These are phyloP conservation scores for Synergus itoensis DNA, from an alignment of 2,888 invertebrate species.

Conservation along the genomic window DNA sequence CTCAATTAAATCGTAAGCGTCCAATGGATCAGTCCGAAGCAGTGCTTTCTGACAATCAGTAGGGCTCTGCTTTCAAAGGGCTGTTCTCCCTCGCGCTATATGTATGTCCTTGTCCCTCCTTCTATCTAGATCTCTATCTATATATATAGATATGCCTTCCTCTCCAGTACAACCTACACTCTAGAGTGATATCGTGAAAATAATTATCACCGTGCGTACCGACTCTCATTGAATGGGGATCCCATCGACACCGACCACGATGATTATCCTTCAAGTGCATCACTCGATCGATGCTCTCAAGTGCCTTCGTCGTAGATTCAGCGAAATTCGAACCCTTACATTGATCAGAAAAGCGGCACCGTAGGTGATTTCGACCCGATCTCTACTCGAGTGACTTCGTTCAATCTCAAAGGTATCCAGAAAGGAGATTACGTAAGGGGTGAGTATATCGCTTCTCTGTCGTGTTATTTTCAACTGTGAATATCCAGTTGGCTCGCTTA, in stretches of 20 bases:
- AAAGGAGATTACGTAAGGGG: slow-evolving; percentile 18
- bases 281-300: slow-evolving; percentile 27
- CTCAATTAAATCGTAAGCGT: slow-evolving; percentile 34
- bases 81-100: slow-evolving; percentile 13
- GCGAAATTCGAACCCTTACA: slow-evolving; percentile 23
- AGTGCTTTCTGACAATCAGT: slow-evolving; percentile 29
- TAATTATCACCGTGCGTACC: slow-evolving; percentile 35
- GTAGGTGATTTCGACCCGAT: not conserved
- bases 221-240: slow-evolving; percentile 26
- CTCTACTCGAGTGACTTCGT: slow-evolving; percentile 28
- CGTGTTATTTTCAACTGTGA: slow-evolving; percentile 13
- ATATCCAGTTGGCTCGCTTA: slow-evolving; percentile 33
- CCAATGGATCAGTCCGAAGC: slow-evolving; percentile 22
- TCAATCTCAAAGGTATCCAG: slow-evolving; percentile 35
- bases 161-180: not conserved
- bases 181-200: slow-evolving; percentile 20
- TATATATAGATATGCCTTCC: slow-evolving; percentile 3
- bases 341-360: not conserved
- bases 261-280: slow-evolving; percentile 36
- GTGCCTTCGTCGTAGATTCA: slow-evolving; percentile 25
- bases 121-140: not conserved
- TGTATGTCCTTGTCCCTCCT: not conserved
- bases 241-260: slow-evolving; percentile 20
- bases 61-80: slow-evolving; percentile 27
- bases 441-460: slow-evolving; percentile 1